Conservation (phyloP, 2,888 invertebrate genomes). For the Rhorus exstirpatorius region DNA sequence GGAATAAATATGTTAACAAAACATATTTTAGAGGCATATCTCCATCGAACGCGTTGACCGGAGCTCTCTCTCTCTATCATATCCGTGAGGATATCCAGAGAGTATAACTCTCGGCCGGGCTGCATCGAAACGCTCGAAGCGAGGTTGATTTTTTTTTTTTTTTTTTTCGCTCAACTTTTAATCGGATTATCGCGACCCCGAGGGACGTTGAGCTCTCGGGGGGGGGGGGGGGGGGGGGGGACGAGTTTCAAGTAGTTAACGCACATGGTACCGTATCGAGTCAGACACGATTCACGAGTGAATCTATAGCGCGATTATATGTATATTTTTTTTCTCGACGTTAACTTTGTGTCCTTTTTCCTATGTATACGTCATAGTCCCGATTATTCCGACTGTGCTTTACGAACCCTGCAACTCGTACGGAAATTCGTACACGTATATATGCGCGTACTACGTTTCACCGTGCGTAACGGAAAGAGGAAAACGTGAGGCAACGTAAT, state of each 20-base stretch:
- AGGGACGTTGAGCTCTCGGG: conserved; percentile 13
- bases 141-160: conserved; percentile 36
- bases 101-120: not conserved
- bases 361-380: not conserved
- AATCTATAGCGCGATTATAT: not conserved
- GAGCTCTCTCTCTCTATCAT: not conserved
- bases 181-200: conserved; percentile 33
- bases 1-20: too few relatives aligned
- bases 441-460: conserved; percentile 23
- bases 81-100: not conserved
- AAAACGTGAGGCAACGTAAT: conserved; percentile 46
- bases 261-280: conserved; percentile 31
- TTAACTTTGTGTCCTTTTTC: conserved; percentile 11
- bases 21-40: too few relatives aligned
- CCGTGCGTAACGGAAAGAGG: conserved; percentile 39
- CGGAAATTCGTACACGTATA: conserved; percentile 11
- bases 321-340: conserved; percentile 12
- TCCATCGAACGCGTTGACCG: not conserved
- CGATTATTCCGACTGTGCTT: too few relatives aligned
- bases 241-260: conserved; percentile 46
- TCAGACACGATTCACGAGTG: conserved; percentile 44
- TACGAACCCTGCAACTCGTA: too few relatives aligned
- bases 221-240: too few relatives aligned
- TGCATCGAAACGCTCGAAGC: conserved; percentile 25
- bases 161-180: conserved; percentile 22